These are phyloP conservation scores for Probosciger aterrimus DNA, from an alignment of 2,113 vertebrate genomes.

Conservation along the genomic window DNA sequence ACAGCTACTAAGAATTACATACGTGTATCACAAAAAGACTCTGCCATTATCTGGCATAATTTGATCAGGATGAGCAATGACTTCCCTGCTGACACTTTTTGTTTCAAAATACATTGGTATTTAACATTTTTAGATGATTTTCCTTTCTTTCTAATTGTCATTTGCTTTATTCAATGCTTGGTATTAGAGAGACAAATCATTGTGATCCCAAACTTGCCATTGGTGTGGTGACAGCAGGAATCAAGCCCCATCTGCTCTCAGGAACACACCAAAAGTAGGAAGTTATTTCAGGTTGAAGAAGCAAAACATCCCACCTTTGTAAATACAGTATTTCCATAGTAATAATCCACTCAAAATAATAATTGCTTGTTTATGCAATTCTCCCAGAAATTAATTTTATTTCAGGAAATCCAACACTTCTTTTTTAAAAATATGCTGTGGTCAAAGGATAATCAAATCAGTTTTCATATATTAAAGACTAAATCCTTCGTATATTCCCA, in stretches of 20 bases:
- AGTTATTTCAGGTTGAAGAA: not conserved
- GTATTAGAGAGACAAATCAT: not conserved
- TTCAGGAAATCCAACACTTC: not conserved
- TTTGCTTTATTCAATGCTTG: not conserved
- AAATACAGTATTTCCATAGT: not conserved
- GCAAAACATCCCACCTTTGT: not conserved
- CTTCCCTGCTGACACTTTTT: not conserved
- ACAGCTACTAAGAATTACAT: not conserved
- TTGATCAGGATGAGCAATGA: not conserved
- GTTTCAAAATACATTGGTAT: not conserved
- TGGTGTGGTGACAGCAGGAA: not conserved
- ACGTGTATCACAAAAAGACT: not conserved
- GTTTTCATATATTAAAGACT: not conserved
- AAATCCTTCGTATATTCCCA: not conserved
- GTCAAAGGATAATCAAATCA: slow-evolving; percentile 2
- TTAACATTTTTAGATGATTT: not conserved
- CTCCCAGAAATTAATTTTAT: not conserved
- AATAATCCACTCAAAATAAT: not conserved
- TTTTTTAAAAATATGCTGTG: not conserved
- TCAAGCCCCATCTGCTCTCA: not conserved
- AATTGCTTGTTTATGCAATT: not conserved
- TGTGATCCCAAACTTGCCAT: not conserved
- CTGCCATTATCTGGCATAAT: not conserved
- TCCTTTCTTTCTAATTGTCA: not conserved
- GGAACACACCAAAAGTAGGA: not conserved